These are phyloP conservation scores for Vespertilio murinus DNA, from an alignment of 2,797 vertebrate species.

Conservation along the genomic window DNA sequence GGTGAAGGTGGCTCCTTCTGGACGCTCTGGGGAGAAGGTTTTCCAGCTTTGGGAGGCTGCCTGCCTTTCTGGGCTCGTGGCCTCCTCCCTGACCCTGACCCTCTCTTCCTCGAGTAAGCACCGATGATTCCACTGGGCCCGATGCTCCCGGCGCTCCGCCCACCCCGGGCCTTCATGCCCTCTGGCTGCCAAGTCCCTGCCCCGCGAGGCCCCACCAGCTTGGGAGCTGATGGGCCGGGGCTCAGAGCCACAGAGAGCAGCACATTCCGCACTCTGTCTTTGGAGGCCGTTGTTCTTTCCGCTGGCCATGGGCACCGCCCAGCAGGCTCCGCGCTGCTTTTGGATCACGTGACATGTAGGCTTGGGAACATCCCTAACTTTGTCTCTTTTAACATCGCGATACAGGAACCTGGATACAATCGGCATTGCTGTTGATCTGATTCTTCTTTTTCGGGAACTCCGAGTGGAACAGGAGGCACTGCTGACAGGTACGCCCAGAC, in stretches of 20 bases:
- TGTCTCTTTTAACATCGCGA: neutral
- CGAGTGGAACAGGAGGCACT: conserved; percentile 78
- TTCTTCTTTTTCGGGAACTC: conserved; percentile 82
- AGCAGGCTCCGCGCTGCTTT: neutral
- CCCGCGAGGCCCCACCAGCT: neutral
- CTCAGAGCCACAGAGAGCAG: no score
- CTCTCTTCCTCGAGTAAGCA: neutral
- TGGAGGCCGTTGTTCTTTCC: neutral
- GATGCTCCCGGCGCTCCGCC: neutral
- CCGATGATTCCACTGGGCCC: neutral
- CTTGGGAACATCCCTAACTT: neutral
- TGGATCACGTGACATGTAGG: neutral
- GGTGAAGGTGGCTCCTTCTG: neutral
- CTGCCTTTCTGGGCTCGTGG: neutral
- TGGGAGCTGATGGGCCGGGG: neutral
- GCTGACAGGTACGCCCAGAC: conserved; percentile 79
- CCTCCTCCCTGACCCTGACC: neutral
- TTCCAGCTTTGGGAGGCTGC: neutral
- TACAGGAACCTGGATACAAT: conserved; percentile 84
- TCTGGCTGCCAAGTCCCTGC: neutral
- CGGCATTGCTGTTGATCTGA: conserved; percentile 78
- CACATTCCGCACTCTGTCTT: neutral
- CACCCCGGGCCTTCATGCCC: neutral
- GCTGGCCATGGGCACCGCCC: neutral
- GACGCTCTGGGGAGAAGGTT: neutral